phyloP scores from a whole-genome alignment of 1,140 invertebrate genomes.

The Drosophila truncata region DNA sequence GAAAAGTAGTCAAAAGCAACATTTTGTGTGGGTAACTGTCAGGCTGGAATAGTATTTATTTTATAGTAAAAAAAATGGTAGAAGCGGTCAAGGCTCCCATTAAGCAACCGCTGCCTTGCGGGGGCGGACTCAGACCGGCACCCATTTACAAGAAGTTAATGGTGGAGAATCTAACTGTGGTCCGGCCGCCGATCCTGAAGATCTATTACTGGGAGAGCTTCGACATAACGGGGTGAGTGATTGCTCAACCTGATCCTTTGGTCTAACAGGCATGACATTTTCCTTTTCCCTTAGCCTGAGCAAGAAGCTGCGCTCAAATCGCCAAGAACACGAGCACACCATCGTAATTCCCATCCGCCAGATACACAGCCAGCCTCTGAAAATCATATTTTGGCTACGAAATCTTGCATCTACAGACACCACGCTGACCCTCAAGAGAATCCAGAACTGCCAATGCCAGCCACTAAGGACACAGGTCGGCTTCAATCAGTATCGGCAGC shows the following conservation, averaged over 20 bases:
- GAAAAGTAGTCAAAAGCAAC: neutral
- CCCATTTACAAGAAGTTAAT: constrained; percentile 66
- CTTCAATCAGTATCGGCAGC: constrained; percentile 78
- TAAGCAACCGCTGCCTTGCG: constrained; percentile 24
- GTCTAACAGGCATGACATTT: neutral
- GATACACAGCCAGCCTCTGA: constrained; percentile 68
- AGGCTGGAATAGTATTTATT: constrained; percentile 16
- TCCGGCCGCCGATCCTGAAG: constrained; percentile 70
- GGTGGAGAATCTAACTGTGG: constrained; percentile 72
- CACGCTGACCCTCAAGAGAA: constrained; percentile 55
- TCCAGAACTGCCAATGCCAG: constrained; percentile 68
- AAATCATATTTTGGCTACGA: constrained; percentile 73
- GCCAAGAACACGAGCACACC: constrained; percentile 54
- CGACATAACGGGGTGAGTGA: constrained; percentile 64
- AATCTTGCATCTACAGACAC: constrained; percentile 50
- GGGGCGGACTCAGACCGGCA: neutral
- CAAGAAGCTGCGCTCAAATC: constrained; percentile 63
- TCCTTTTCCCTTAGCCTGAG: constrained; percentile 51
- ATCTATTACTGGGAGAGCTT: constrained; percentile 78
- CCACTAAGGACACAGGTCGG: constrained; percentile 68
- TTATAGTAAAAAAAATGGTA: constrained; percentile 3
- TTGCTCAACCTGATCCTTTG: neutral
- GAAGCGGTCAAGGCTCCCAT: neutral
- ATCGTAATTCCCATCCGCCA: constrained; percentile 68
- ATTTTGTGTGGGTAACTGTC: neutral